These are phyloP conservation scores for Fistularia commersonii DNA, from an alignment of 2,797 vertebrate species.

Conservation along the genomic window DNA sequence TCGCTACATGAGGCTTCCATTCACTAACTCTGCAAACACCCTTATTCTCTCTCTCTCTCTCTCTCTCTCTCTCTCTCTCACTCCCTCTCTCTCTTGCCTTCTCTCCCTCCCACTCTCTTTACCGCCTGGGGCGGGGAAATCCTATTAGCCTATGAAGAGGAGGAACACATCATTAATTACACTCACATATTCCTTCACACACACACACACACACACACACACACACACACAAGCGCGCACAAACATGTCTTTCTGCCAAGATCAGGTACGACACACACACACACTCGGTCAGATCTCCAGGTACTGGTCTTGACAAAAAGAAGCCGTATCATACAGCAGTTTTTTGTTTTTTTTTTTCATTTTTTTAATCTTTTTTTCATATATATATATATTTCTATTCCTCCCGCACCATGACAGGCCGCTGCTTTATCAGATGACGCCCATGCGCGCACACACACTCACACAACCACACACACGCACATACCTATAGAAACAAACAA, in stretches of 20 bases:
- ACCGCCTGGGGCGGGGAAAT: slow-evolving; percentile 85
- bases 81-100: slow-evolving; percentile 22
- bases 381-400: too few species aligned
- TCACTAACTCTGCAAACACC: slow-evolving; percentile 49
- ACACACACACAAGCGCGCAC: not conserved
- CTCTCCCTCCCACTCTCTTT: slow-evolving; percentile 45
- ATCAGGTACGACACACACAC: slow-evolving; percentile 22
- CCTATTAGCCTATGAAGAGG: slow-evolving; percentile 86
- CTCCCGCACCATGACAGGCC: not conserved
- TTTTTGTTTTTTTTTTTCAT: too few species aligned
- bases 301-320: too few species aligned
- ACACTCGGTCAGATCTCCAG: not conserved
- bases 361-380: too few species aligned
- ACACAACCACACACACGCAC: slow-evolving; percentile 24
- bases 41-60: too few species aligned
- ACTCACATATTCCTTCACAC: slow-evolving; percentile 66
- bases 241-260: slow-evolving; percentile 50
- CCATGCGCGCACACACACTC: slow-evolving; percentile 37
- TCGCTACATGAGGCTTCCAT: slow-evolving; percentile 57
- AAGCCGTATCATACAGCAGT: too few species aligned
- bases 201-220: slow-evolving; percentile 25
- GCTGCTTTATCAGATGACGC: not conserved
- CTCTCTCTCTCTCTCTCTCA: slow-evolving; percentile 33
- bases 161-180: slow-evolving; percentile 89
- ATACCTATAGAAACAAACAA: slow-evolving; percentile 2